Evolutionary conservation across 2,797 vertebrate species (phyloP).

Genomic region (Sebastes cheni): DNA sequence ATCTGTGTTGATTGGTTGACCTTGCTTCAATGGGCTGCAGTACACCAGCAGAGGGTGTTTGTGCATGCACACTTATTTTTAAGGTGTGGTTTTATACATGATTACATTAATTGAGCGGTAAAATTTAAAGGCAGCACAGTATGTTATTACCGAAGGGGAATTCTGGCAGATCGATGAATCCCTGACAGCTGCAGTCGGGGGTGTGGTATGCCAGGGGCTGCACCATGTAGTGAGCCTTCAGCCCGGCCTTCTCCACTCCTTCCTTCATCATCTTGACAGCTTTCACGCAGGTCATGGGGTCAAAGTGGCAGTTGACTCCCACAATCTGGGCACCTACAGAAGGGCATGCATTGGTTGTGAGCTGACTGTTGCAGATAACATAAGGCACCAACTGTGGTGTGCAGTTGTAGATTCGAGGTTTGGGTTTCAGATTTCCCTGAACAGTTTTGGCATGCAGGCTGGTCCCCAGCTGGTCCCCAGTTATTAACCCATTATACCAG

Average conservation of each 20-base stretch:
- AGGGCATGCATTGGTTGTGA: not conserved
- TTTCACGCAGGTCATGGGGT: conserved; percentile 88
- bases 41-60: not conserved
- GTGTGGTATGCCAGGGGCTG: conserved; percentile 86
- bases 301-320: conserved; percentile 97
- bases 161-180: conserved; percentile 95
- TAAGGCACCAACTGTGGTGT: not conserved
- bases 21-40: not conserved
- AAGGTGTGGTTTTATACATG: not conserved
- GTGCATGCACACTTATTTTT: not conserved
- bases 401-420: not conserved
- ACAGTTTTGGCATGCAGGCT: not conserved
- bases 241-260: conserved; percentile 87
- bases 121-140: not conserved
- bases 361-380: conserved; percentile 15
- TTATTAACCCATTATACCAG: not conserved
- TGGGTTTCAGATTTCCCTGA: not conserved
- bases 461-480: too few species aligned
- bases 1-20: not conserved
- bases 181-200: conserved; percentile 91
- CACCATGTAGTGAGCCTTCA: conserved; percentile 92
- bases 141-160: conserved; percentile 88
- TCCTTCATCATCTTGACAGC: conserved; percentile 86
- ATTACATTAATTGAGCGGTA: not conserved
- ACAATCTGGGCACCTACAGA: conserved; percentile 90